Base-by-base conservation (phyloP, 2,888 invertebrate genomes). In the Oscheius myriophilus region DNA sequence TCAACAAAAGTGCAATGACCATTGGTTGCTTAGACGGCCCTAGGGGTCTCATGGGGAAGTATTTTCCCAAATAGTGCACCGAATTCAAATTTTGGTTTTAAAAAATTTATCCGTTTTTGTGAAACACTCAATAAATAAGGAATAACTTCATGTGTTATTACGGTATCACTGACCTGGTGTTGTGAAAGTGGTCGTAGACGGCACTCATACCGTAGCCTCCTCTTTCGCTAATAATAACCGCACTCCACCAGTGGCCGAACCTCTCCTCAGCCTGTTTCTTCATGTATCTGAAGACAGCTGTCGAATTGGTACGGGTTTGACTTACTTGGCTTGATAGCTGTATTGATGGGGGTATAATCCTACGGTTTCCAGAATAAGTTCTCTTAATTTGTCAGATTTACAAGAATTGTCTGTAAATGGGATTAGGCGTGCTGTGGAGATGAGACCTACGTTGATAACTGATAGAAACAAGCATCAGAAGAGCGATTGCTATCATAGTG, bases 161-260 rank as follows among this genome's bases (percentile, higher is more conserved):
- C n/a, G 9, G 18, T 18, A 62, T 45, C n/a, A 18, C 43, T 6
- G 9, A 82, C 83, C 83, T 86, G 14, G 85, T 86, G 66, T 85
- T 85, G 58, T 80, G 78, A 65, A 76, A 73, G 52, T 86, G 83
- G 68, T 85, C 85, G 69, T 86, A 85, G 61, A 85, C 82, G 0
- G 85, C 85, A 57, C 79, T 79, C 84, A 85, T 84, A 18, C 85
- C 85, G 62, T 85, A 85, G 18, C 85, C 85, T 9, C 85, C 85
- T 33, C 81, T 69, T 33, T 85, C 85, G 52, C 80, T 84, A 18
- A 85, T 84, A 62, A 85, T 85, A 11, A 85, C 85, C 1, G 85
- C 82, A 64, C 82, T 82, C 85, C 85, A 85, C 85, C 85, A 85
- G 66, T 82, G 84, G 14, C 85, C 85, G 71, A 85, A 85, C n/a